Base-by-base conservation (phyloP, 2,113 vertebrate species). In the Chascanopsetta lugubris region DNA sequence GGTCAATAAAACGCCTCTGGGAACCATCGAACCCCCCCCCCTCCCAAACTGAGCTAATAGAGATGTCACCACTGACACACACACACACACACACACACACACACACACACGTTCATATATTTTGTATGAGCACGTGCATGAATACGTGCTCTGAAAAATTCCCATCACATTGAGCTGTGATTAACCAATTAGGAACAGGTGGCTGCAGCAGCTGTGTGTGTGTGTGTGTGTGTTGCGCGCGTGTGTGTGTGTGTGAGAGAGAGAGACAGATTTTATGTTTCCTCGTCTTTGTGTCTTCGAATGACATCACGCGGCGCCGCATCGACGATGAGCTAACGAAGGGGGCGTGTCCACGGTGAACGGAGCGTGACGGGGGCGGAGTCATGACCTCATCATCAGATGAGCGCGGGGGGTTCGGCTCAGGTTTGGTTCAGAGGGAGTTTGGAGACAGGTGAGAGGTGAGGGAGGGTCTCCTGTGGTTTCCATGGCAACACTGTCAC, bases 1-100 rank as follows among this genome's bases (percentile, higher is more conserved):
- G 89, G 76, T 78, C 50, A 69, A 73, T 74, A 89, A 49, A 73
- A 64, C 67, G 86, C 87, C 76, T 66, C 60, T 78, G 88, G 87
- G 88, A 91, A 85, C 80, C 88, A 76, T 92, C 88, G 88, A 25
- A 61, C 30, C 59, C 29, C 50, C 47, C 47, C 29, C 29, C 29
- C 38, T 17, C 36, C 36, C 2, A 58, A 43, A 89, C 82, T 92
- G 92, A 94, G 91, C 87, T 91, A 94, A 94, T 90, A 91, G 80
- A 93, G 75, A 83, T 69, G 77, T 86, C 81, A 84, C 47, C 67
- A 21, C 32, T 2, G 18, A 8, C 53, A 15, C 58, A 75, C 59
- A 69, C 36, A 47, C 45, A 22, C 26, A 30, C 10, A 36, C 1
- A 45, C 42, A 20, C 18, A 43, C 40, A 43, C 17, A 38, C 1